These are phyloP conservation scores for Vireo altiloquus DNA, from an alignment of 2,113 vertebrate species.

Conservation along the genomic window DNA sequence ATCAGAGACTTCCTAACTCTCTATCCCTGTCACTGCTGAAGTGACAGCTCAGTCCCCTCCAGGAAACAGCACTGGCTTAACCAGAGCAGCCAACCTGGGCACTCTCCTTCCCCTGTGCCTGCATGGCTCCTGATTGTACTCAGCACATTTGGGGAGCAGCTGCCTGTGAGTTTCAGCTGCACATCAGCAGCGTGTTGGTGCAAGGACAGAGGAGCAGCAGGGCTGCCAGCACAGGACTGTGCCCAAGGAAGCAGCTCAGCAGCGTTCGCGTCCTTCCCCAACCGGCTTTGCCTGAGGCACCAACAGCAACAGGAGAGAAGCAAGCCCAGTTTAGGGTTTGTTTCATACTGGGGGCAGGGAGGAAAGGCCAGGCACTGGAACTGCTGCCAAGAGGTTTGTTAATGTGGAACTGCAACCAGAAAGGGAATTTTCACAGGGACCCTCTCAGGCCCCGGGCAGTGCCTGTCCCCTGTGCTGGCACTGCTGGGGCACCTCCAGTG, in stretches of 20 bases:
- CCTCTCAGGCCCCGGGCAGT: not conserved
- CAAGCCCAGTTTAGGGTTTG: not conserved
- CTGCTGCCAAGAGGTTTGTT: not conserved
- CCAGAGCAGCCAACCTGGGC: not conserved
- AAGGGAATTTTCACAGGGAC: not conserved
- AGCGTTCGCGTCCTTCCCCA: fast-evolving
- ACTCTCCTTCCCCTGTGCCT: fast-evolving
- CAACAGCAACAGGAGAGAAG: not conserved
- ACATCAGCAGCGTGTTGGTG: not conserved
- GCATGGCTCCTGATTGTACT: fast-evolving
- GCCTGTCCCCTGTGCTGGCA: not conserved
- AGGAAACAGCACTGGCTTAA: fast-evolving
- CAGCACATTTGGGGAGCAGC: not conserved
- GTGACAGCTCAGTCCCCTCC: not conserved
- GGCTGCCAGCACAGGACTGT: not conserved
- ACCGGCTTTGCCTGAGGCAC: not conserved
- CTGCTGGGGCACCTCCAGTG: not conserved
- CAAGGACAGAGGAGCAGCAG: not conserved
- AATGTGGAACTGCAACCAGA: not conserved
- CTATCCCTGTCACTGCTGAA: not conserved
- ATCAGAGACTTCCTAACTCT: fast-evolving
- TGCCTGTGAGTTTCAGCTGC: not conserved
- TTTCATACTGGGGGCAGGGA: not conserved
- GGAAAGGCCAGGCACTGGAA: not conserved
- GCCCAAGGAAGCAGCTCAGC: not conserved